Base-by-base conservation (phyloP, 2,113 vertebrate species). In the Salminus brasiliensis region DNA sequence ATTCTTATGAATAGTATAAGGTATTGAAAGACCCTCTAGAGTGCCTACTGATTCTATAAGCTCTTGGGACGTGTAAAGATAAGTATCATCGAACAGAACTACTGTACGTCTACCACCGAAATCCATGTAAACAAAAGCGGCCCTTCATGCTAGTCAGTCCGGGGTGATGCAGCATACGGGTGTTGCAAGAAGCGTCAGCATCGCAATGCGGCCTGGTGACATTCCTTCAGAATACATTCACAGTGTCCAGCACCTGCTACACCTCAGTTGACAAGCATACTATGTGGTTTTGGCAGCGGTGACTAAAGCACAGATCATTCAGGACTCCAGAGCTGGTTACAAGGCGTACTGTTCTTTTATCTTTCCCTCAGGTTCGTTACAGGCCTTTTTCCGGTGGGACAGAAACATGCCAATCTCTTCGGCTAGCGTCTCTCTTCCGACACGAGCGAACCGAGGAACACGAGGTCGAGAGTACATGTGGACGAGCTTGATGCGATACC, bases 181-280 rank as follows among this genome's bases (percentile, higher is more conserved):
- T 68, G 45, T 74, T 27, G 69, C 13, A 47, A 32, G 21, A 66
- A 29, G 72, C 18, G 23, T 25, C 59, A 3, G 39, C 41, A 29
- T 47, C 75, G 80, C 82, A 92, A 92, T 91, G 89, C 72, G 2
- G 87, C 36, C 34, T 5, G 2, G 59, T 89, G 5, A 78, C 91
- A 90, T 92, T 93, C 85, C 79, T 30, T 4, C 5, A 0, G 8
- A 53, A 36, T 72, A 66, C 59, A 63, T 25, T 80, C 66, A n/a
- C 12, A 8, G 29, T 16, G 53, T 62, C 69, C 75, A 80, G 80
- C 66, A 23, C 55, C 34, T 72, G 55, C 79, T 78, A 52, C 83
- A 69, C 80, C 77, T 39, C 53, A 39, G 21, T 52, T 52, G 23
- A 63, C 39, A 62, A 43, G 6, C 25, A 16, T 32, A 32, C 16